These are phyloP conservation scores for Heterohyrax brucei DNA, from an alignment of 2,797 vertebrate genomes.

Conservation along the genomic window DNA sequence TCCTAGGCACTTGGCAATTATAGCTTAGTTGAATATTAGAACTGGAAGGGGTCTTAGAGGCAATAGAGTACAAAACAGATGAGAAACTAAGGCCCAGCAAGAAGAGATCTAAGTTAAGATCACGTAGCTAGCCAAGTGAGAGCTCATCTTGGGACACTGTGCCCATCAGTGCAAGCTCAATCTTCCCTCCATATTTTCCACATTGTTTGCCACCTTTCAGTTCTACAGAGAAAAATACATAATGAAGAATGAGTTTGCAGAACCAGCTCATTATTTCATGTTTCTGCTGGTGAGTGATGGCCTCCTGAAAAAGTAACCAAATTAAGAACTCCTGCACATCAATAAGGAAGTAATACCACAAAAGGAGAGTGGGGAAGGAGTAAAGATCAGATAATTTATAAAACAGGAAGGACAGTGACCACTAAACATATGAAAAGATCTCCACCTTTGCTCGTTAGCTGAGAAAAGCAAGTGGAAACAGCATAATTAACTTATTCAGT, in stretches of 20 bases:
- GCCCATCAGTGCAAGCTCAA: not conserved
- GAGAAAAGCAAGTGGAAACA: not conserved
- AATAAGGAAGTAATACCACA: not conserved
- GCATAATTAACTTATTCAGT: not conserved
- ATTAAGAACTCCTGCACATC: not conserved
- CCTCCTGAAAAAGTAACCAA: not conserved
- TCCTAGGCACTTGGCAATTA: no score
- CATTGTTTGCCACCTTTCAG: not conserved
- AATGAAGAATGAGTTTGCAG: not conserved
- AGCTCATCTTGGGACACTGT: not conserved
- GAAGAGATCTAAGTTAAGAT: not conserved
- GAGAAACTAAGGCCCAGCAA: constrained; percentile 39
- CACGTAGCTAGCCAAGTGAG: not conserved
- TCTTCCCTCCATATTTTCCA: not conserved
- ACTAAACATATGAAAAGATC: not conserved
- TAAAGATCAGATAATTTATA: not conserved
- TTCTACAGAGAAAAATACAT: not conserved
- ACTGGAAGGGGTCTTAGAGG: not conserved
- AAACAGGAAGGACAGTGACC: not conserved
- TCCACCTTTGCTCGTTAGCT: not conserved
- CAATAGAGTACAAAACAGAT: not conserved
- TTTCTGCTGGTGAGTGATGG: not conserved
- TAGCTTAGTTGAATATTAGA: not conserved
- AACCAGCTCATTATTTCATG: not conserved
- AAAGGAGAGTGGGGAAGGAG: not conserved